Conservation (phyloP, 2,797 vertebrate species). For the Sphenodon punctatus region DNA sequence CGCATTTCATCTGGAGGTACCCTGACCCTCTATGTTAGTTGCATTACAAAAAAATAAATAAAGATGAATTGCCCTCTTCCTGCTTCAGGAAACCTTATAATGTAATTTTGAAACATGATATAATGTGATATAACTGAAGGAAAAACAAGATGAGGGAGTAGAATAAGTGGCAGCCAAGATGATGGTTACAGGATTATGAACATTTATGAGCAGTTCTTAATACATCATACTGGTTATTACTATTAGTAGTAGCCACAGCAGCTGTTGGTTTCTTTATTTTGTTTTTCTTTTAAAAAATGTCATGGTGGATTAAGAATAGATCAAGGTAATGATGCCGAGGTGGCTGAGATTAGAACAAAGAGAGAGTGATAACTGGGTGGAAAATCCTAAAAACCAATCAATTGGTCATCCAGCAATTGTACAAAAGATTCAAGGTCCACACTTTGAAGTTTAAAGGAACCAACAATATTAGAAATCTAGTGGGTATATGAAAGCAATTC, state of each 20-base stretch:
- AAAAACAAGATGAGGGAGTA: not conserved
- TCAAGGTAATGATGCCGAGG: not conserved
- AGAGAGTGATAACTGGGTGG: not conserved
- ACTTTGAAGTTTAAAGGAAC: too few species aligned
- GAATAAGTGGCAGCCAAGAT: not conserved
- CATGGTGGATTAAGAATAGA: not conserved
- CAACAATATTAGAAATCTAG: too few species aligned
- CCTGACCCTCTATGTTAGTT: too few species aligned
- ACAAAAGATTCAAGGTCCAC: not conserved
- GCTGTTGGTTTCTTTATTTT: not conserved
- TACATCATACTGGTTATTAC: not conserved
- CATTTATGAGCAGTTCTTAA: not conserved
- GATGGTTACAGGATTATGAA: not conserved
- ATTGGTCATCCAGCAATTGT: not conserved
- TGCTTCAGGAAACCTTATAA: not conserved
- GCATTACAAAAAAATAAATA: too few species aligned
- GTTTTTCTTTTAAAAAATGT: not conserved
- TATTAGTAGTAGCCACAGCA: too few species aligned
- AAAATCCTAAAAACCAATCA: not conserved
- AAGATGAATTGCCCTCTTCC: too few species aligned
- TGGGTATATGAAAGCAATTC: too few species aligned
- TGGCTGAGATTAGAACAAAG: too few species aligned
- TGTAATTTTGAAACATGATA: not conserved
- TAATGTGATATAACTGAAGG: not conserved
- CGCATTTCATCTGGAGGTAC: too few species aligned